Percentiles rank a stretch among this genome's conserved stretches.
phyloP scores from a whole-genome alignment of 2,888 invertebrate genomes.

The Conomelus anceps region DNA sequence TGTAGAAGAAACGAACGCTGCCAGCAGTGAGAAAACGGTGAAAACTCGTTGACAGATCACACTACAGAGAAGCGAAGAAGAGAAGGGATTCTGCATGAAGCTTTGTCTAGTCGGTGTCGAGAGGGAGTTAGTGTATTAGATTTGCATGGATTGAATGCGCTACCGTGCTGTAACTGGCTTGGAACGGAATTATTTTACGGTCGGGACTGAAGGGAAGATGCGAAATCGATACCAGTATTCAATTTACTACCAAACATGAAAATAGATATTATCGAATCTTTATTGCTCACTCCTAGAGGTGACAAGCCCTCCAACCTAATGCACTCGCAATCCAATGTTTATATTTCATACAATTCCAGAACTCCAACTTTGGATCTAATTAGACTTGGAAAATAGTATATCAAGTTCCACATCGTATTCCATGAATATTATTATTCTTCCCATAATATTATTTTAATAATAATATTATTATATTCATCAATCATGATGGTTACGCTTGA shows the following conservation, averaged over 20 bases:
- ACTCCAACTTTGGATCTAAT: background rate
- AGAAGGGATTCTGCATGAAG: background rate
- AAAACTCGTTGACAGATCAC: background rate
- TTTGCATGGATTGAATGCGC: background rate
- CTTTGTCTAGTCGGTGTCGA: background rate
- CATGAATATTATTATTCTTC: background rate
- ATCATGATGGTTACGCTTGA: too few relatives aligned
- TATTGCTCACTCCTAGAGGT: background rate
- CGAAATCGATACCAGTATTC: background rate
- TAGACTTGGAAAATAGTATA: background rate
- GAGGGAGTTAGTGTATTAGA: background rate
- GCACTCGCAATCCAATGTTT: background rate
- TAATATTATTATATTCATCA: too few relatives aligned
- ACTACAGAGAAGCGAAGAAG: background rate
- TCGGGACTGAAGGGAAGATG: background rate
- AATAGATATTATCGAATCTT: background rate
- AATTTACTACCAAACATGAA: background rate
- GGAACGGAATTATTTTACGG: background rate
- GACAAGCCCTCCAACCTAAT: background rate
- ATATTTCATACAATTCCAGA: background rate
- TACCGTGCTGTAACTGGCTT: background rate
- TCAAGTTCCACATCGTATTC: background rate
- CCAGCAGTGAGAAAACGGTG: background rate
- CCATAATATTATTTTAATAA: too few relatives aligned
- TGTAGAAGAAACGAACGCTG: background rate